Base-by-base conservation (phyloP, 64 coral and sea anemone species). In the Trachythela sp. region DNA sequence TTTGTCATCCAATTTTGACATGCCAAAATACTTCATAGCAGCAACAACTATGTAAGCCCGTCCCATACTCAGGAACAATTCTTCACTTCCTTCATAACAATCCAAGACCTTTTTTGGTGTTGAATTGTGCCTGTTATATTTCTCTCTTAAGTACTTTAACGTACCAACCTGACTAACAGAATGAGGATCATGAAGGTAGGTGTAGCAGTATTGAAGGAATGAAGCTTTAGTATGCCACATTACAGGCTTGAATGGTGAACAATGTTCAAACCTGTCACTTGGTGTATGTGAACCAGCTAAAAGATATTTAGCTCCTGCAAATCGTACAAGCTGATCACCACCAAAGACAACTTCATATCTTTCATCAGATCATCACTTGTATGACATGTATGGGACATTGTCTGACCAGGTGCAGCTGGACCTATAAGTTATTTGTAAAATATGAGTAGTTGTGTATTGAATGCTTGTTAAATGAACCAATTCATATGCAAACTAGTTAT, bases 211-310 rank as follows among this genome's bases (percentile, higher is more conserved):
- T 9, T 91, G 89, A 9, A 91, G 64, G 2, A 94, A 26, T 13
- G 93, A 91, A 43, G 93, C 89, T 70, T 85, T 94, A 5, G 86
- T 86, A 39, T 94, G 93, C 89, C 93, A 94, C 89, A 94, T 94
- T 4, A 88, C 89, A 32, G 93, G 87, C 33, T 94, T 94, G 50
- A 94, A 94, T 9, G 89, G 93, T 1, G 89, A 91, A 75, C 93
- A 94, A 31, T 94, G 90, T 39, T 94, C 87, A 54, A 94, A 94
- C 5, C 89, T 77, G 22, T 94, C 94, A 32, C 89, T 89, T 48
- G 87, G 87, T 41, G 94, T 94, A 31, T 94, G 94, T 40, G 90
- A 87, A 14, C 89, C 89, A 54, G 92, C 50, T 2, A 94, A 50
- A 9, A 94, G 43, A 51, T 94, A 88, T 85, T 94, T 94, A 13